Base-by-base conservation (phyloP, 2,797 vertebrate genomes). In the Oryzias dopingdopingensis region DNA sequence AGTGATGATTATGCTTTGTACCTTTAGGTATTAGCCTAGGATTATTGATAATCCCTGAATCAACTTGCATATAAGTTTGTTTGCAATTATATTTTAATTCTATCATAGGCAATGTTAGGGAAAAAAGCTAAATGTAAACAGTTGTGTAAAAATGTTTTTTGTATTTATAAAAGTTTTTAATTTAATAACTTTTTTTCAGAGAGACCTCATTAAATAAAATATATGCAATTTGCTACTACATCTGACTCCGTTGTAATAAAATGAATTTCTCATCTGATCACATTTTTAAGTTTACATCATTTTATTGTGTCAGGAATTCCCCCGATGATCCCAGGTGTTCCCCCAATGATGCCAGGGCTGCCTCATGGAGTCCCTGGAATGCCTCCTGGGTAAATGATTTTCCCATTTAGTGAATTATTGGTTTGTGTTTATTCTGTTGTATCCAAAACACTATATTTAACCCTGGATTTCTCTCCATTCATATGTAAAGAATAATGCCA, bases 311-410 rank as follows among this genome's bases (percentile, higher is more conserved):
- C 61, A 97, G 96, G 95, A 82, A 96, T 98, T 88, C 96, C 94
- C 50, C 94, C 91, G 1, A 90, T 98, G 90, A 95, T 97, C 93
- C 93, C 94, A 26, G 92, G 94, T 72, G 93, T 96, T 73, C 95
- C 94, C 47, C 95, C 94, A 13, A 79, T 98, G 91, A 96, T 97
- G 91, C 94, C 93, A 59, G 94, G 95, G 67, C 94, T 97, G 89
- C 95, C 94, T 59, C 94, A 93, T 23, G 90, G 93, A 49, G 95
- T 98, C 90, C 94, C 93, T 78, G 95, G 93, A 59, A 95, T 97
- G 93, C 95, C 91, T 57, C 95, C 93, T 69, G 94, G 95, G 95
- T 98, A 83, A 92, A 88, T 23, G 1, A 18, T 56, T 18, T 26
- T 7, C 26, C 6, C 2, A 8, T 32, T 32, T 32, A 8, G 8